Base-by-base conservation (phyloP, 2,797 vertebrate species). In the Pseudochromis fuscus region DNA sequence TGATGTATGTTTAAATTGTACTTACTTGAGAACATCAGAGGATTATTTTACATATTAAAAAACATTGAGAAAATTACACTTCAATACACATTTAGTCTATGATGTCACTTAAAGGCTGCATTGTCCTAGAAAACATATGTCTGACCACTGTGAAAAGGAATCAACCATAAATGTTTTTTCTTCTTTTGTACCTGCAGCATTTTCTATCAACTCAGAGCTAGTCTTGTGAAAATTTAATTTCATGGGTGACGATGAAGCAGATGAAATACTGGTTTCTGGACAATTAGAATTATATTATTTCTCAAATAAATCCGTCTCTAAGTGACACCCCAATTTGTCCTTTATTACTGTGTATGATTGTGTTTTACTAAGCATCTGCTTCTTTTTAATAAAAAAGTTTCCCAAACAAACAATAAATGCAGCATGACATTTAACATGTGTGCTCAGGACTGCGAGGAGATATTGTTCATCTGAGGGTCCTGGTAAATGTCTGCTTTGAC, bases 161-260 rank as follows among this genome's bases (percentile, higher is more conserved):
- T 66, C 9, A 33, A 65, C 52, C 48, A 58, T 19, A 31, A 21
- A 21, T 45, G 40, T 19, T 21, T 12, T 49, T 31, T 50, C 56
- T 48, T 42, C 25, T 46, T 81, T 61, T 53, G 30, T 81, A 78
- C 74, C 79, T 81, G 51, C 67, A 86, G 62, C 70, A 33, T 66
- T 89, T 87, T 72, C 61, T 59, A 83, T 84, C 73, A 87, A 68
- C 56, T 73, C 82, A 51, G 66, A 87, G 60, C 59, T 78, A 64
- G 69, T 82, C 77, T 88, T 62, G 75, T 89, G 88, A 89, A 85
- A 90, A 89, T 85, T 8, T 82, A 89, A 89, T 89, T 91, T 92
- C 88, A 89, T 86, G 87, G 77, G 30, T 85, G 81, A 74, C 46
- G 55, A 75, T 85, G 68, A 82, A 77, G 64, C 69, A 75, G 82